Conservation (phyloP, 2,113 vertebrate genomes). For the Climacteris rufus region DNA sequence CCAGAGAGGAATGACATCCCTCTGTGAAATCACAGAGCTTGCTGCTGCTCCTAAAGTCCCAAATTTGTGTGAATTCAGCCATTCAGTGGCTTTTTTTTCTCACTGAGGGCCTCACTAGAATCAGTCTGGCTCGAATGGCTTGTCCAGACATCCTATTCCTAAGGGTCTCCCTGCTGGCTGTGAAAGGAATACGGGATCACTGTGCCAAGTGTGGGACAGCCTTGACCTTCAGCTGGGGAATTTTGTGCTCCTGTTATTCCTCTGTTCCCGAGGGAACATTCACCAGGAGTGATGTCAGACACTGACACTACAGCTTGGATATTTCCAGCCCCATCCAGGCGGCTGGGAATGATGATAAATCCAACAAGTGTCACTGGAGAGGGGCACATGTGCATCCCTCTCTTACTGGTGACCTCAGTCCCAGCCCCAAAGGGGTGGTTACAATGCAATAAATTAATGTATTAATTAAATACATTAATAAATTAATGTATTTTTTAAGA, state of each 20-base stretch:
- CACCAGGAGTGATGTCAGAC: constrained; percentile 31
- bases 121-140: neutral
- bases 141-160: neutral
- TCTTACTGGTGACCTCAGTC: neutral
- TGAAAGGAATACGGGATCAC: neutral
- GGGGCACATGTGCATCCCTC: neutral
- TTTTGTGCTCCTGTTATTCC: neutral
- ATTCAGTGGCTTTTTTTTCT: neutral
- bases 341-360: neutral
- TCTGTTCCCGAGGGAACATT: neutral
- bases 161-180: neutral
- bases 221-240: constrained; percentile 14
- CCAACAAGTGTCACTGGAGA: neutral
- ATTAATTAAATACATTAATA: no score
- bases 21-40: neutral
- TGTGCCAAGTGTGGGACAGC: neutral
- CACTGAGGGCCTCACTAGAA: neutral
- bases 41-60: neutral
- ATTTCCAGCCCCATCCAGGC: neutral
- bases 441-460: neutral
- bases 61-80: neutral
- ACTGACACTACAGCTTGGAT: neutral
- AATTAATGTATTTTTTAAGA: no score
- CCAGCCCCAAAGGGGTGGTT: neutral
- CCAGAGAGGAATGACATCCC: neutral